Conservation (phyloP, 1,140 invertebrate species). For the Lethocerus indicus region DNA sequence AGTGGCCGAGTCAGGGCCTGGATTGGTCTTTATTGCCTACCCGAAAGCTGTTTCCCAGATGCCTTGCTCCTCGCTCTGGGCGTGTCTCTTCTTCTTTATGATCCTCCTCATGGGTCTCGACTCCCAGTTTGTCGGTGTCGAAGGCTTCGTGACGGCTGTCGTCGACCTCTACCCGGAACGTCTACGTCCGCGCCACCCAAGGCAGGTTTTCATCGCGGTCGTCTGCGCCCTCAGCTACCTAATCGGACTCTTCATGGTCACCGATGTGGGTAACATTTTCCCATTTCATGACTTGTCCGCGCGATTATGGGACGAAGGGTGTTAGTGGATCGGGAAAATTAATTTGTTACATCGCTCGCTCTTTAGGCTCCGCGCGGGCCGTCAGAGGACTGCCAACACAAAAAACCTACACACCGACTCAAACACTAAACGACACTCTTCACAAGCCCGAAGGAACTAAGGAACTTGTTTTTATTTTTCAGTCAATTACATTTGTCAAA, state of each 20-base stretch:
- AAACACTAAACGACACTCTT: no score
- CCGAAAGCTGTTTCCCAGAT: conserved; percentile 34
- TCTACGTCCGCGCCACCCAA: conserved; percentile 28
- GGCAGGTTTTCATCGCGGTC: conserved; percentile 37
- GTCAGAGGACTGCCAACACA: no score
- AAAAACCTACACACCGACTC: no score
- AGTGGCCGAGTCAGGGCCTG: conserved; percentile 47
- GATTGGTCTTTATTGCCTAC: conserved; percentile 72
- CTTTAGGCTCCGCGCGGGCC: no score
- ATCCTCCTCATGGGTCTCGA: conserved; percentile 59
- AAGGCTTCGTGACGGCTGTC: conserved; percentile 42
- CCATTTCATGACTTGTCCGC: no score
- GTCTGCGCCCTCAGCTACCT: conserved; percentile 42
- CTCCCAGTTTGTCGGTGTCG: conserved; percentile 45
- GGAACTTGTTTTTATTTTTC: no score
- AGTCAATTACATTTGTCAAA: no score
- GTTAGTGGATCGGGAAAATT: no score
- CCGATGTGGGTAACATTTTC: conserved; percentile 33
- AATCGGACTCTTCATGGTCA: conserved; percentile 50
- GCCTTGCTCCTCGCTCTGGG: conserved; percentile 16
- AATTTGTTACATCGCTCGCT: no score
- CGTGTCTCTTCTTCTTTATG: conserved; percentile 64
- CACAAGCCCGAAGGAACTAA: no score
- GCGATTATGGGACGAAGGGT: no score
- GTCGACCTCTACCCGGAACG: conserved; percentile 38